A percentile compares a stretch with the other conserved stretches of the same genome.
Evolutionary conservation across 2,113 vertebrate species (phyloP).

Genomic region (Felis catus): DNA sequence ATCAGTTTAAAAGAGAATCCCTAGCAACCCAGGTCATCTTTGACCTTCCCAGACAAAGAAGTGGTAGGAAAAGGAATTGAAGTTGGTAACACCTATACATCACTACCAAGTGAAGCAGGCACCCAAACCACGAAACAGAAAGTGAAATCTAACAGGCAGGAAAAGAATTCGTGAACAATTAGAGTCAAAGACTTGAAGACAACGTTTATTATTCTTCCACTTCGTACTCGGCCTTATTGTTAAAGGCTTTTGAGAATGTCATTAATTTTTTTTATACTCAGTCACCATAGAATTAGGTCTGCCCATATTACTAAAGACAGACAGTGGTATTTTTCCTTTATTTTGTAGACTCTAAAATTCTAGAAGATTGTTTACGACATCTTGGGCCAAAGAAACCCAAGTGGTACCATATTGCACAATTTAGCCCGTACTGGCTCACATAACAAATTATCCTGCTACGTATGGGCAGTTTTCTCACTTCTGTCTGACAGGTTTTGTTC

Average conservation of each 20-base stretch:
- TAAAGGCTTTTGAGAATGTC: background rate
- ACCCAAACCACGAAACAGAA: fast-evolving
- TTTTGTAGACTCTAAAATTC: background rate
- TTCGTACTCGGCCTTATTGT: background rate
- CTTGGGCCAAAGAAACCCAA: slow-evolving; percentile 8
- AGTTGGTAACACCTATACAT: background rate
- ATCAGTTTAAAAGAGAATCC: background rate
- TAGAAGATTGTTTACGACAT: background rate
- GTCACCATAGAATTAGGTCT: background rate
- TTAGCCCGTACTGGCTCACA: background rate
- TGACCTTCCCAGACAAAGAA: background rate
- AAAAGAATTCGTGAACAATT: background rate
- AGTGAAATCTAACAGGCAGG: background rate
- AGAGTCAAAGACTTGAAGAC: background rate
- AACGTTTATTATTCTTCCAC: background rate
- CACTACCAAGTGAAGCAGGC: background rate
- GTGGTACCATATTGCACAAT: background rate
- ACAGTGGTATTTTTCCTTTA: background rate
- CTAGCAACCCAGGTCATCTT: background rate
- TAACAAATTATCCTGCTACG: background rate
- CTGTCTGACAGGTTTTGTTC: slow-evolving; percentile 28
- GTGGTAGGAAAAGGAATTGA: background rate
- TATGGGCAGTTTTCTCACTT: slow-evolving; percentile 41
- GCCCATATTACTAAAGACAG: no score
- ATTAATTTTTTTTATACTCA: background rate